Evolutionary conservation across 2,113 vertebrate species (phyloP).

Genomic region (Collichthys lucidus): DNA sequence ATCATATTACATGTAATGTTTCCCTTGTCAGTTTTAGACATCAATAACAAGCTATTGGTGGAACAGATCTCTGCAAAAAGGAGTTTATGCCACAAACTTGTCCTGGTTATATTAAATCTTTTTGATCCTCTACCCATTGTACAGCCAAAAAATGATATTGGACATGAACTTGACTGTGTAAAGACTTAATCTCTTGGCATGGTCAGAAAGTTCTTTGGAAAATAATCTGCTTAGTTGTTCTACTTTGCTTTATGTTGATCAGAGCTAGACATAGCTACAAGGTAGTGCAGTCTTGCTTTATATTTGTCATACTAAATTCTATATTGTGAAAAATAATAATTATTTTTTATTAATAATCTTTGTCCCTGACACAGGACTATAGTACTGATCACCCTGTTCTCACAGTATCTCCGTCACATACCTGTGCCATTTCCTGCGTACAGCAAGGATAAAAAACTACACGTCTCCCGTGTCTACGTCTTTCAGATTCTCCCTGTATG

Average conservation of each 20-base stretch:
- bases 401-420: constrained; percentile 93
- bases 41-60: neutral
- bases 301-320: neutral
- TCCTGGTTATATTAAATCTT: neutral
- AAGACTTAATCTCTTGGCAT: constrained; percentile 20
- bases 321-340: neutral
- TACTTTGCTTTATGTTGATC: neutral
- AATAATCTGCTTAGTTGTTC: constrained; percentile 12
- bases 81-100: neutral
- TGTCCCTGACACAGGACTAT: constrained; percentile 86
- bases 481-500: constrained; percentile 96
- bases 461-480: constrained; percentile 84
- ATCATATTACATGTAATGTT: neutral
- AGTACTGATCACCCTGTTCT: constrained; percentile 92
- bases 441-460: constrained; percentile 84
- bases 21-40: neutral
- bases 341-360: neutral
- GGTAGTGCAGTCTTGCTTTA: neutral
- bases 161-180: neutral
- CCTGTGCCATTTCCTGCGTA: constrained; percentile 87
- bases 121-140: neutral
- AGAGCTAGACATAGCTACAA: neutral
- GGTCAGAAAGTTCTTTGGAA: neutral
- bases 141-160: neutral
- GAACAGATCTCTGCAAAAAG: neutral